These are phyloP conservation scores for Ganaspis sp. DNA, from an alignment of 1,140 invertebrate species.

Conservation along the genomic window DNA sequence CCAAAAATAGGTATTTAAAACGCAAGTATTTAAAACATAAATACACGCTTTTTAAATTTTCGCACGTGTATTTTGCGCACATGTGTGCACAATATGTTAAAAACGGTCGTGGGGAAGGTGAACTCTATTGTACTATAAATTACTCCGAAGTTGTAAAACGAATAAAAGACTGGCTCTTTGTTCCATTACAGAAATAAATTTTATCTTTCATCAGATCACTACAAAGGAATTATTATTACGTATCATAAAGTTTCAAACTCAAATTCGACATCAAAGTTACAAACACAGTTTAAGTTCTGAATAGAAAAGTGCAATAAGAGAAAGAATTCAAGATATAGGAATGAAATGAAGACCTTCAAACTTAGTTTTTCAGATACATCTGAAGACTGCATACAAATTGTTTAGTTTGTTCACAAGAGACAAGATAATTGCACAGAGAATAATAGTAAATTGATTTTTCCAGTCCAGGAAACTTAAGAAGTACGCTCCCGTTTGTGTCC, in stretches of 20 bases:
- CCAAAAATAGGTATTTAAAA: no score
- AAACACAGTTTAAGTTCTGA: neutral
- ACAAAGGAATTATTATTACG: slow-evolving; percentile 11
- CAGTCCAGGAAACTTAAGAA: neutral
- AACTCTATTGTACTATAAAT: neutral
- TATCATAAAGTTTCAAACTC: slow-evolving; percentile 4
- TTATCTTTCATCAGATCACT: slow-evolving; percentile 3
- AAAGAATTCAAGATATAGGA: neutral
- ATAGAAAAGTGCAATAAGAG: neutral
- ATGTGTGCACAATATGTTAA: neutral
- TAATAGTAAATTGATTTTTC: neutral
- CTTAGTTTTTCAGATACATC: neutral
- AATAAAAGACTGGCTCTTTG: neutral
- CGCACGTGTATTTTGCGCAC: no score
- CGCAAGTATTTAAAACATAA: no score
- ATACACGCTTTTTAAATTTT: no score
- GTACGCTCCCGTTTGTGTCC: neutral
- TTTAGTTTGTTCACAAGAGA: neutral
- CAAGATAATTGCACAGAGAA: neutral
- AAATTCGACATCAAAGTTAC: slow-evolving; percentile 17
- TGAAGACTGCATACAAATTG: neutral
- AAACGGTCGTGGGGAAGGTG: neutral
- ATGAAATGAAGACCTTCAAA: no score
- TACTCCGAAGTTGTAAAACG: neutral
- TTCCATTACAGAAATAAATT: slow-evolving; percentile 2